Base-by-base conservation (phyloP, 2,888 invertebrate genomes). In the Amphipoea lucens region DNA sequence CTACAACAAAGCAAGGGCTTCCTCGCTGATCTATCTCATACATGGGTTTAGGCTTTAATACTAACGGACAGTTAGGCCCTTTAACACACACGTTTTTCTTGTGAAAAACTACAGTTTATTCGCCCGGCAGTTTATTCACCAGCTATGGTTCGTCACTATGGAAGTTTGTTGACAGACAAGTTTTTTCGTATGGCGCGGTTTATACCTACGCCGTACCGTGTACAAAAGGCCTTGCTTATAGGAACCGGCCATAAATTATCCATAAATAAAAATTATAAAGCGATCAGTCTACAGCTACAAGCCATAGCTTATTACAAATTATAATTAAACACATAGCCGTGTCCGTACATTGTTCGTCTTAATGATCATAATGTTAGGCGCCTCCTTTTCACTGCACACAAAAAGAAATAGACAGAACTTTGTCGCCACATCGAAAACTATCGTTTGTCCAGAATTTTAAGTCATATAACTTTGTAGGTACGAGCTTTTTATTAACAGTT, bases 361-460 rank as follows among this genome's bases (percentile, higher is more conserved):
- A 85, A 85, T 89, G 79, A 78, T 85, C 83, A 79, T 85, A 65
- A 88, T 85, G 88, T 81, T 82, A 82, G 86, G 88, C 88, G 88
- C 88, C 90, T 89, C 84, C 90, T 86, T 81, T 86, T 80, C 79
- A 88, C 68, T 88, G 79, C 80, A 48, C 65, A 78, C 80, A 81
- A 89, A 85, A 89, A 80, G 74, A 83, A 88, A 86, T 66, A 69
- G 45, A 80, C 60, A 54, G 42, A 63, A 67, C 62, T 66, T 40
- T 66, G 69, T 76, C 57, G 29, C 60, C 77, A 83, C 23, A 63
- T 83, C 6, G 63, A 83, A 73, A 66, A 78, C 69, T 57, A 74
- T 78, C 42, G 71, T 67, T 45, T 23, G 83, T 83, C 70, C 71
- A n/a, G 51, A 17, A 23, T 54, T n/a, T 60, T n/a, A 11, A 14